Evolutionary conservation across 1,140 invertebrate species (phyloP).

Genomic region (Bombus pascuorum): DNA sequence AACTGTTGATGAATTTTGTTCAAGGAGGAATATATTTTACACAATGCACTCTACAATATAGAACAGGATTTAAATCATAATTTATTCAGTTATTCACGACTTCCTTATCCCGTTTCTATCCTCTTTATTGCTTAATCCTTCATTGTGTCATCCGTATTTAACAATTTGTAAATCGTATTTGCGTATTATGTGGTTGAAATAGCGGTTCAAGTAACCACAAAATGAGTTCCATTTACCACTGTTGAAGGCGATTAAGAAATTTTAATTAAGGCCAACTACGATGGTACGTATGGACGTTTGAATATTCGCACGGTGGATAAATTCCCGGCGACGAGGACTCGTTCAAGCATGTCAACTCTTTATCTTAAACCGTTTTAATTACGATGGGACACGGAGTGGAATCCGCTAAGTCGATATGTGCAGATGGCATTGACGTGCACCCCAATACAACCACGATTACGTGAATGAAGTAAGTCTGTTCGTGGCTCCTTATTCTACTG

Average conservation of each 20-base stretch:
- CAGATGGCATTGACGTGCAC: background rate
- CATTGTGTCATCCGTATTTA: background rate
- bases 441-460: background rate
- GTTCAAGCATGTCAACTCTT: conserved; percentile 9
- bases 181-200: background rate
- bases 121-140: too few species aligned
- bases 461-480: background rate
- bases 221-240: background rate
- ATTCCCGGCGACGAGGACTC: background rate
- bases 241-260: conserved; percentile 6
- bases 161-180: background rate
- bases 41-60: too few species aligned
- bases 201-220: background rate
- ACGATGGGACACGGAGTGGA: background rate
- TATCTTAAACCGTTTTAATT: conserved; percentile 48
- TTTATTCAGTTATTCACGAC: too few species aligned
- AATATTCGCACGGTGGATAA: background rate
- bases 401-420: background rate
- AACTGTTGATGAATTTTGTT: too few species aligned
- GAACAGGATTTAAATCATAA: too few species aligned
- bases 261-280: conserved; percentile 20
- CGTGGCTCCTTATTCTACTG: background rate
- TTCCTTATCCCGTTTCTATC: background rate
- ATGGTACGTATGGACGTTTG: background rate
- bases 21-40: too few species aligned